phyloP scores from a whole-genome alignment of 2,113 vertebrate species.

The Crotalus helleri region DNA sequence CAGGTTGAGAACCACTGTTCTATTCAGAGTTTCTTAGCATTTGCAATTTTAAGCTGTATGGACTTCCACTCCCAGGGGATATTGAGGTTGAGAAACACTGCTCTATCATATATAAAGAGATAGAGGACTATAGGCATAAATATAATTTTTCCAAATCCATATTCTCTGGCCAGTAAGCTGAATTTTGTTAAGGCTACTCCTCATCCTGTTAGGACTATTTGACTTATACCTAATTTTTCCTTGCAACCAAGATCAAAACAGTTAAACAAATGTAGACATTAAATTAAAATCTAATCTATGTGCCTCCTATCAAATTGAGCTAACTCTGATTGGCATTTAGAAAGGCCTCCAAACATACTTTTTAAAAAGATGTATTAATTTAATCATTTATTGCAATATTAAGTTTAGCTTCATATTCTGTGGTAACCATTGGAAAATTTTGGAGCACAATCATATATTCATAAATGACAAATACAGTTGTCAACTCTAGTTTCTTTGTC shows the following conservation, averaged over 20 bases:
- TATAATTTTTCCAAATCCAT: background rate
- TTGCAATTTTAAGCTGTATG: background rate
- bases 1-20: background rate
- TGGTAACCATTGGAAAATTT: background rate
- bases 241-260: background rate
- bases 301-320: background rate
- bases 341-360: background rate
- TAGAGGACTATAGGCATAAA: background rate
- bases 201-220: background rate
- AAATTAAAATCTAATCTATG: background rate
- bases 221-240: background rate
- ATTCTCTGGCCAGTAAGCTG: background rate
- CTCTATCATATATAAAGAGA: background rate
- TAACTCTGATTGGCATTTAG: background rate
- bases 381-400: background rate
- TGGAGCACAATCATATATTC: background rate
- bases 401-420: background rate
- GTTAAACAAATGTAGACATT: background rate
- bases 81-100: too few species aligned
- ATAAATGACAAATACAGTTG: background rate
- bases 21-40: background rate
- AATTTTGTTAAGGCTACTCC: background rate
- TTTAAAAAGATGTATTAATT: background rate
- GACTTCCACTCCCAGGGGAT: background rate
- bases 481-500: background rate